Percentiles rank a stretch among this genome's conserved stretches.
Evolutionary conservation across 2,797 vertebrate genomes (phyloP).

Genomic region (Anguilla megastoma): DNA sequence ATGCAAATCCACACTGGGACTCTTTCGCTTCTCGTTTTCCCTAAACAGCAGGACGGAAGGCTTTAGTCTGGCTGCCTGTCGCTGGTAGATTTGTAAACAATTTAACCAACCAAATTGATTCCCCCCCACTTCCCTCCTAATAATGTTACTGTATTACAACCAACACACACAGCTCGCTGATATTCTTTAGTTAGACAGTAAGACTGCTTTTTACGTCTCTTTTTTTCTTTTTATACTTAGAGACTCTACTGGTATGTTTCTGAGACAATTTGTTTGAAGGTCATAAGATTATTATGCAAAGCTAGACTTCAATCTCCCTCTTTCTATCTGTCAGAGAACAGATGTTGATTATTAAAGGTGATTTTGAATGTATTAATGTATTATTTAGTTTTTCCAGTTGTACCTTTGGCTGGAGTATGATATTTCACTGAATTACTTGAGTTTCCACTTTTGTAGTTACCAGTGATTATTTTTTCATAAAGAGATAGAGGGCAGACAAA

Average conservation of each 20-base stretch:
- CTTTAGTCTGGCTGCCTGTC: constrained; percentile 50
- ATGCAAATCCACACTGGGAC: constrained; percentile 66
- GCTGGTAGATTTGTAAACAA: constrained; percentile 58
- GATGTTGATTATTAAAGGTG: background rate
- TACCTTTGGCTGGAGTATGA: background rate
- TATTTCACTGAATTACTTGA: background rate
- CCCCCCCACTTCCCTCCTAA: constrained; percentile 33
- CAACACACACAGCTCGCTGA: constrained; percentile 24
- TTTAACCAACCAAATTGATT: constrained; percentile 58
- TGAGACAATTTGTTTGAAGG: constrained; percentile 28
- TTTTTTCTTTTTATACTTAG: background rate
- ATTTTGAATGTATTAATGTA: background rate
- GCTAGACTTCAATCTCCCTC: constrained; percentile 16
- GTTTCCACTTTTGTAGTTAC: background rate
- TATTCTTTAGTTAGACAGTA: constrained; percentile 22
- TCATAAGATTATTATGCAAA: background rate
- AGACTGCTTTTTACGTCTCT: constrained; percentile 28
- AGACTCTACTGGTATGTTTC: constrained; percentile 8
- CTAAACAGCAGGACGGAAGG: constrained; percentile 46
- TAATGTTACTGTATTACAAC: constrained; percentile 46
- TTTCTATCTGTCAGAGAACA: background rate
- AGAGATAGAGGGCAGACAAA: constrained; percentile 22
- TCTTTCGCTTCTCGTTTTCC: constrained; percentile 46
- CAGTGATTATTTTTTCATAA: background rate
- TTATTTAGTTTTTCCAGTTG: background rate